These are phyloP conservation scores for Pollenia angustigena DNA, from an alignment of 2,888 invertebrate genomes.

Conservation along the genomic window DNA sequence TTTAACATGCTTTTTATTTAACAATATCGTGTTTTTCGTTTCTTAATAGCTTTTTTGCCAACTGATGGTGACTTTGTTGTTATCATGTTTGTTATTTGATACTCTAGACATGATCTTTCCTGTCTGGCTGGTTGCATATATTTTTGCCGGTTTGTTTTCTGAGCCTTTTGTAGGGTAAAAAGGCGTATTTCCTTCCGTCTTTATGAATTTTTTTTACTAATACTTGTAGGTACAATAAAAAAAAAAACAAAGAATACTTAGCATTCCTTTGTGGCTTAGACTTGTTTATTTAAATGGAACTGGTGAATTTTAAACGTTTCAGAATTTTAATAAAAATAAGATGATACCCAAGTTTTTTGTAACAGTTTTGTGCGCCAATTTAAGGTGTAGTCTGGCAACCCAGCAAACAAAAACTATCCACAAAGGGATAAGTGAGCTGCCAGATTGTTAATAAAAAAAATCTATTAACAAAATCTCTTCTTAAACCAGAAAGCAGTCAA, in stretches of 20 bases:
- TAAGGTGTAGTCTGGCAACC: not conserved
- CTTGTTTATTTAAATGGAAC: not conserved
- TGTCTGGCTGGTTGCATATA: slow-evolving; percentile 39
- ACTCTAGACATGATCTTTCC: slow-evolving; percentile 68
- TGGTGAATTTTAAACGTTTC: slow-evolving; percentile 14
- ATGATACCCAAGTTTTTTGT: not conserved
- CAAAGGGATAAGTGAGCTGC: too few relatives aligned
- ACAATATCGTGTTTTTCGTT: slow-evolving; percentile 20
- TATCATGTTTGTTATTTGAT: slow-evolving; percentile 58
- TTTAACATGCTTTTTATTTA: slow-evolving; percentile 16
- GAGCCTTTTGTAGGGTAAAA: slow-evolving; percentile 16
- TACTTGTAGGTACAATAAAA: not conserved
- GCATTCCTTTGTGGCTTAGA: slow-evolving; percentile 1
- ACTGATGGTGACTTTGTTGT: slow-evolving; percentile 13
- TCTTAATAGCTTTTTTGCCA: slow-evolving; percentile 1
- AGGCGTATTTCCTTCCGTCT: slow-evolving; percentile 56
- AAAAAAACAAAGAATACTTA: not conserved
- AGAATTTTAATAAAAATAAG: not conserved
- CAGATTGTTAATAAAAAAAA: too few relatives aligned
- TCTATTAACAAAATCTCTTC: too few relatives aligned
- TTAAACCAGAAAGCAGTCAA: too few relatives aligned
- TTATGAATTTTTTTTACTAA: slow-evolving; percentile 7
- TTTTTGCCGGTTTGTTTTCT: not conserved
- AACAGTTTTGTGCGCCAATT: not conserved
- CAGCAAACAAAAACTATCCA: not conserved